Conservation (phyloP, 2,113 vertebrate genomes). For the Theristicus caerulescens region DNA sequence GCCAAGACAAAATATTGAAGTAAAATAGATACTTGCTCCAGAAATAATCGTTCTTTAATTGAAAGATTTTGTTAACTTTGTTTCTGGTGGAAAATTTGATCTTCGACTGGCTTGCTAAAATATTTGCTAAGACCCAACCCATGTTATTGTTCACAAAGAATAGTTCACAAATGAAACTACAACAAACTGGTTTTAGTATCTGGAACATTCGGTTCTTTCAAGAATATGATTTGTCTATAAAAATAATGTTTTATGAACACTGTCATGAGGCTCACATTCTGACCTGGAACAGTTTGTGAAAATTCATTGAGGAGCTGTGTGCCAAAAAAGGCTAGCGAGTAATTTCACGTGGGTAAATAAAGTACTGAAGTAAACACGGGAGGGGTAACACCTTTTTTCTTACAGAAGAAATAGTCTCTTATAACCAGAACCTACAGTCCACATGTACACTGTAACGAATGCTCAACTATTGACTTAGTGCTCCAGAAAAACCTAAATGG, state of each 20-base stretch:
- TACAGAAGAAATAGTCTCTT: neutral
- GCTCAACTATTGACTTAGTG: neutral
- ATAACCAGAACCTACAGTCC: neutral
- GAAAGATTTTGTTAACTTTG: neutral
- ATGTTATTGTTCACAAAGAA: conserved; percentile 27
- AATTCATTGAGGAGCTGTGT: neutral
- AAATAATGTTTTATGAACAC: neutral
- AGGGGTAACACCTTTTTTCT: neutral
- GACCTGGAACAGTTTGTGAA: neutral
- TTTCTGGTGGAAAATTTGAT: conserved; percentile 24
- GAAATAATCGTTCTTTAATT: neutral
- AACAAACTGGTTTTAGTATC: neutral
- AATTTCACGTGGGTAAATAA: neutral
- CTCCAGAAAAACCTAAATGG: neutral
- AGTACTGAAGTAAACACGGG: neutral
- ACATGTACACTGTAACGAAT: neutral
- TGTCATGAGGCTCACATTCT: neutral
- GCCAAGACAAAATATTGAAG: neutral
- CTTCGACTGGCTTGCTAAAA: conserved; percentile 2
- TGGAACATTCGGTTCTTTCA: conserved; percentile 23
- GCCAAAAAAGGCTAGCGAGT: neutral
- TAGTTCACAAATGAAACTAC: neutral
- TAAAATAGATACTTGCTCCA: neutral
- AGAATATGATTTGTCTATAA: neutral
- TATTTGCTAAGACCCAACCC: conserved; percentile 28